phyloP scores from a whole-genome alignment of 2,888 invertebrate species.

The Polylopha cassiicola region DNA sequence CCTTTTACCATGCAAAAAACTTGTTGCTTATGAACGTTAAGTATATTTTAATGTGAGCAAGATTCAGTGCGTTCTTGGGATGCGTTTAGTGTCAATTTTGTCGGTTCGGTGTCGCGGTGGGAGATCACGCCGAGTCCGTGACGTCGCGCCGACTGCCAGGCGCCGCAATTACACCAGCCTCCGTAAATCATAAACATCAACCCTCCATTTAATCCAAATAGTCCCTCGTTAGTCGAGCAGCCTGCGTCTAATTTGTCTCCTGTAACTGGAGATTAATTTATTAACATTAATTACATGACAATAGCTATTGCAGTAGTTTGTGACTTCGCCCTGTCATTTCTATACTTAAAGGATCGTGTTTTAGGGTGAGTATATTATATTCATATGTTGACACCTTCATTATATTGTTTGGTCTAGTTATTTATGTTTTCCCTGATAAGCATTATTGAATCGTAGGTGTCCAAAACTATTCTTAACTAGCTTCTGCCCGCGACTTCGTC shows the following conservation, averaged over 20 bases:
- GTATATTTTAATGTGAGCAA: not conserved
- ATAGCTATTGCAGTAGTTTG: slow-evolving; percentile 44
- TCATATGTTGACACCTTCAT: too few species aligned
- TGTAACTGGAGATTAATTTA: slow-evolving; percentile 75
- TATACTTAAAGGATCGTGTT: slow-evolving; percentile 5
- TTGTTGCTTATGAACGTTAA: too few species aligned
- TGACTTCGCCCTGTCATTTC: slow-evolving; percentile 24
- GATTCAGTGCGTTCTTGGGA: slow-evolving; percentile 16
- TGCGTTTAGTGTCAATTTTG: slow-evolving; percentile 36
- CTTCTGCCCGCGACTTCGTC: too few species aligned
- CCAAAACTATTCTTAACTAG: too few species aligned
- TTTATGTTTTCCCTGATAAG: too few species aligned
- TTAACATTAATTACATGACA: slow-evolving; percentile 74
- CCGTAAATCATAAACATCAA: slow-evolving; percentile 78
- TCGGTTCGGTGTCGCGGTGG: slow-evolving; percentile 20
- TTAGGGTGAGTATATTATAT: not conserved
- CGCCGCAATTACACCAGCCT: slow-evolving; percentile 72
- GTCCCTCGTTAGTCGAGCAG: slow-evolving; percentile 76
- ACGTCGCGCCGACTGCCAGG: slow-evolving; percentile 59
- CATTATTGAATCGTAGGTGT: too few species aligned
- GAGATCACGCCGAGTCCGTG: slow-evolving; percentile 29
- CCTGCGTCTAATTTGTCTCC: slow-evolving; percentile 76
- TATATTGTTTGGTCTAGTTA: too few species aligned
- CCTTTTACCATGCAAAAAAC: too few species aligned
- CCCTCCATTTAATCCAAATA: slow-evolving; percentile 77